Base-by-base conservation (phyloP, 1,140 invertebrate species). In the Procambarus clarkii region DNA sequence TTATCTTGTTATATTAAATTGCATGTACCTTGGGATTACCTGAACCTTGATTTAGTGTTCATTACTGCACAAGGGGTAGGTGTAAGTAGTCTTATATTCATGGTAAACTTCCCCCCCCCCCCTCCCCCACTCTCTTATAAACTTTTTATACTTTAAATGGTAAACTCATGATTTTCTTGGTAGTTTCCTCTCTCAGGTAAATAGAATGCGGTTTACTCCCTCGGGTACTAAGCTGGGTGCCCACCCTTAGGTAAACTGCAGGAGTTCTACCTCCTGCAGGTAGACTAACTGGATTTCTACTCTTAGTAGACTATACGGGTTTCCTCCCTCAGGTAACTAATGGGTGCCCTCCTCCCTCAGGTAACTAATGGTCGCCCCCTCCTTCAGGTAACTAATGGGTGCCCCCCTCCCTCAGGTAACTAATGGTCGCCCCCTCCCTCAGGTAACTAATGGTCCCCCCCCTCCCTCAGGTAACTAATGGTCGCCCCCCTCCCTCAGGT, bases 351-450 rank as follows among this genome's bases (percentile, higher is more conserved):
- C 34, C 34, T 34, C 34, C 76, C 76, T 13, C 34, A 78, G 34
- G 34, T 78, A 78, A 48, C 24, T 78, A 44, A 7, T 18, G 9
- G 24, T 8, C 18, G 11, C 11, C 11, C 34, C 24, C 34, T 34
- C 34, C 34, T 1, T 46, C 45, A 77, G 45, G 34, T 77, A 45
- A n/a, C 77, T 50, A 15, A n/a, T 9, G 34, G 15, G 8, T 9
- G n/a, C 3, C 45, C 48, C 78, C 50, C 18, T 46, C 11, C 60
- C 74, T 21, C 91, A 92, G 96, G 96, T 97, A 7, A 97, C 96
- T 34, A 34, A 34, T 34, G 34, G 34, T 34, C 34, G 34, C 34
- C 34, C 34, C 34, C 34, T 34, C 34, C 76, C 76, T 13, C 34
- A 78, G 34, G 34, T 78, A 78, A 48, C 24, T 78, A 44, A 7